These are phyloP conservation scores for Gymnarchus niloticus DNA, from an alignment of 2,113 vertebrate species.

Conservation along the genomic window DNA sequence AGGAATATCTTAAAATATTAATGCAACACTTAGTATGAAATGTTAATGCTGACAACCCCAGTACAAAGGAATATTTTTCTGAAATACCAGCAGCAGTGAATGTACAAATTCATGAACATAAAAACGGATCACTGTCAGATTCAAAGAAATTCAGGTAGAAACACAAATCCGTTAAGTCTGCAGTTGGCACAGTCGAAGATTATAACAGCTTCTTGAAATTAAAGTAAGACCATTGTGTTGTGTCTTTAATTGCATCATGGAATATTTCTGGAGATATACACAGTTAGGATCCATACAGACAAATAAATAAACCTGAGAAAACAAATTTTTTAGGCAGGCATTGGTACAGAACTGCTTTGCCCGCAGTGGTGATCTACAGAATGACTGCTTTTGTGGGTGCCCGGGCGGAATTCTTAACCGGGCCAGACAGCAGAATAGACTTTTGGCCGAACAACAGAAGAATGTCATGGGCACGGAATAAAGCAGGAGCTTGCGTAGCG, in stretches of 20 bases:
- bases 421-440: neutral
- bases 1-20: too few relatives aligned
- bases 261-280: neutral
- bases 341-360: neutral
- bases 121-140: too few relatives aligned
- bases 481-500: neutral
- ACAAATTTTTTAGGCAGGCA: neutral
- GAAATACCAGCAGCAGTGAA: neutral
- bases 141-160: neutral
- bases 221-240: neutral
- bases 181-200: neutral
- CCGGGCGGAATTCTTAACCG: neutral
- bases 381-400: neutral
- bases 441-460: neutral
- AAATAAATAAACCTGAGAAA: slow-evolving; percentile 20
- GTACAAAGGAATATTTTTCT: neutral
- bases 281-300: neutral
- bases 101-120: neutral
- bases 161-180: neutral
- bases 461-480: neutral
- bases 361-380: neutral
- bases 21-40: too few relatives aligned
- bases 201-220: neutral
- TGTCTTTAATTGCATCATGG: too few relatives aligned
- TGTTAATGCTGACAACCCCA: neutral